phyloP scores from a whole-genome alignment of 2,113 vertebrate species.

The Capra hircus region DNA sequence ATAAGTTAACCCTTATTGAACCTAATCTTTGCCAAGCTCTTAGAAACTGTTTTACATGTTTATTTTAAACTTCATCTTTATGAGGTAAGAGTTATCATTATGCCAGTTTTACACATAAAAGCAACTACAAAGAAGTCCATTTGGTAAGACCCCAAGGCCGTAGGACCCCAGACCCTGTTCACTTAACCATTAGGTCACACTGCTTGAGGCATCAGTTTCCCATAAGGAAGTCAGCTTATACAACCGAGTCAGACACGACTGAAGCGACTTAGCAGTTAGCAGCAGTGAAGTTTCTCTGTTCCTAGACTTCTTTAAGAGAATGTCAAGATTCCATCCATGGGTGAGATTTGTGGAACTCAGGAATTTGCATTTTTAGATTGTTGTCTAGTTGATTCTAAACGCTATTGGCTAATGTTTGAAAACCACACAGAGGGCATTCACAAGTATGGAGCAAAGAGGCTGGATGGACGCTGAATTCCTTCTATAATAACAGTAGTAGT shows the following conservation, averaged over 20 bases:
- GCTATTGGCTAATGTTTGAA: neutral
- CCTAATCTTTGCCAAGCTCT: neutral
- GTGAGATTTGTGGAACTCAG: neutral
- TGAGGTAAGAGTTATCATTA: neutral
- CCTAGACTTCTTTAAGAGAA: neutral
- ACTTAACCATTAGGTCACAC: neutral
- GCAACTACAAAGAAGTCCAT: neutral
- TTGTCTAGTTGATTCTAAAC: neutral
- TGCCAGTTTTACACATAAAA: neutral
- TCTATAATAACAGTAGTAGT: neutral
- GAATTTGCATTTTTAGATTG: neutral
- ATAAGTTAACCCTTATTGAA: neutral
- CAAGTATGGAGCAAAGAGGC: neutral
- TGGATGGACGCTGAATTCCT: neutral
- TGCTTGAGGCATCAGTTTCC: neutral
- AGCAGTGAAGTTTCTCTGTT: neutral
- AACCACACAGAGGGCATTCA: neutral
- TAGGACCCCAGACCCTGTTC: neutral
- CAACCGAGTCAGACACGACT: too few relatives aligned
- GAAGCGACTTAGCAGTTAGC: too few relatives aligned
- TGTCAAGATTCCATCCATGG: neutral
- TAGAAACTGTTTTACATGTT: neutral
- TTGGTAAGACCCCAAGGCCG: rapidly evolving
- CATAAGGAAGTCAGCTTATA: neutral
- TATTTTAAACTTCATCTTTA: neutral